These are phyloP conservation scores for Myotis findleyi DNA, from an alignment of 2,797 vertebrate genomes.

Conservation along the genomic window DNA sequence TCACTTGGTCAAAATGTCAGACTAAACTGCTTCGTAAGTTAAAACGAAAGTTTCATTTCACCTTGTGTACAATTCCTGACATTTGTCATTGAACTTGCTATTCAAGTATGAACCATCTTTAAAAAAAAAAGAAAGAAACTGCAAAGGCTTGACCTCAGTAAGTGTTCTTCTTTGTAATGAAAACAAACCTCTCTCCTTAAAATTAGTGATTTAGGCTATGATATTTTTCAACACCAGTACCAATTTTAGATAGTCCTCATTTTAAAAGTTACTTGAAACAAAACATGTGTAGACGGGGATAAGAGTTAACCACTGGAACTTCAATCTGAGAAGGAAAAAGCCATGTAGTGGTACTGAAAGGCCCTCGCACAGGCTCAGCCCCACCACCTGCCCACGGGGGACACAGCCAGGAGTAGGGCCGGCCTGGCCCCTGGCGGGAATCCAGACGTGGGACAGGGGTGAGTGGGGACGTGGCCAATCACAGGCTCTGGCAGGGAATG, in stretches of 20 bases:
- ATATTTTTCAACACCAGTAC: background rate
- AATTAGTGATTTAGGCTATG: background rate
- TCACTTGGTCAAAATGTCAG: background rate
- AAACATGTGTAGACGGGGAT: background rate
- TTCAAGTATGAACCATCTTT: background rate
- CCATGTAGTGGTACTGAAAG: background rate
- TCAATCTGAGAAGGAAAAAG: background rate
- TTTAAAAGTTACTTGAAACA: constrained; percentile 12
- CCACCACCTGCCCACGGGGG: accelerated
- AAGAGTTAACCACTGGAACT: background rate
- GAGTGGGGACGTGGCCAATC: background rate
- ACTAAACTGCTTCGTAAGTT: background rate
- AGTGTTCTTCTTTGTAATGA: background rate
- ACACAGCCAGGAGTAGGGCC: background rate
- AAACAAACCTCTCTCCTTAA: background rate
- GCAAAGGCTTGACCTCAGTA: background rate
- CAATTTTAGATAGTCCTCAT: background rate
- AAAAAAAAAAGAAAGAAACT: background rate
- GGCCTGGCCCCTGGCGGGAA: background rate
- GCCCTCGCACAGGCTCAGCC: background rate
- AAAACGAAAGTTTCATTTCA: background rate
- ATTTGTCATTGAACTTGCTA: background rate
- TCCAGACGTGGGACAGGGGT: too few species aligned
- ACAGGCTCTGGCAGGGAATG: background rate
- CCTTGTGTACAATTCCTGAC: background rate